Percentiles rank a stretch among this genome's conserved stretches.
These are phyloP conservation scores for Saguinus midas DNA, from an alignment of 2,113 vertebrate genomes.

Conservation along the genomic window DNA sequence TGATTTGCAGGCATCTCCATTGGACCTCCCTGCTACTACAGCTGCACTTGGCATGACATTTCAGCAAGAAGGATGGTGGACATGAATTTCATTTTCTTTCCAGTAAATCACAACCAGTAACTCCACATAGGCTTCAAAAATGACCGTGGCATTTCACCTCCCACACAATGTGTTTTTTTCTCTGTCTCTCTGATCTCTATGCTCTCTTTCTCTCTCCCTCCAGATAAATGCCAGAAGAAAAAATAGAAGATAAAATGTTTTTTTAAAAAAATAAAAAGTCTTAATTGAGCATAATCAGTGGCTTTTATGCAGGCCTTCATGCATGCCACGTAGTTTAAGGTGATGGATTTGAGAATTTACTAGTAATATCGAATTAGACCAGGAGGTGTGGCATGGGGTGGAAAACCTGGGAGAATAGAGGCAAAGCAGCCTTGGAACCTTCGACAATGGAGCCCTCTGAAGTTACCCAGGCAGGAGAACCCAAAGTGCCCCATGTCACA, in stretches of 20 bases:
- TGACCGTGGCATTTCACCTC: background rate
- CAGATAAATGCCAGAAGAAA: background rate
- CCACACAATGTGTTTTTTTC: background rate
- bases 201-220: background rate
- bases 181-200: background rate
- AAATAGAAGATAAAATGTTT: background rate
- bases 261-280: background rate
- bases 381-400: background rate
- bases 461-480: background rate
- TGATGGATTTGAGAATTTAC: background rate
- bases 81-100: background rate
- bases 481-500: too few species aligned
- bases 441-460: background rate
- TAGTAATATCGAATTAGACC: background rate
- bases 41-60: background rate
- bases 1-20: background rate
- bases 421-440: background rate
- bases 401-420: background rate
- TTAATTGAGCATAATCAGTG: background rate
- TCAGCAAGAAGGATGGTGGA: background rate
- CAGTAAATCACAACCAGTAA: background rate
- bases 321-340: background rate
- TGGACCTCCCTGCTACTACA: background rate
- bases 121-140: background rate
- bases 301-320: background rate